Percentiles rank a stretch among this genome's conserved stretches.
Conservation (phyloP, 2,113 vertebrate genomes). For the Chionodraco myersi region DNA sequence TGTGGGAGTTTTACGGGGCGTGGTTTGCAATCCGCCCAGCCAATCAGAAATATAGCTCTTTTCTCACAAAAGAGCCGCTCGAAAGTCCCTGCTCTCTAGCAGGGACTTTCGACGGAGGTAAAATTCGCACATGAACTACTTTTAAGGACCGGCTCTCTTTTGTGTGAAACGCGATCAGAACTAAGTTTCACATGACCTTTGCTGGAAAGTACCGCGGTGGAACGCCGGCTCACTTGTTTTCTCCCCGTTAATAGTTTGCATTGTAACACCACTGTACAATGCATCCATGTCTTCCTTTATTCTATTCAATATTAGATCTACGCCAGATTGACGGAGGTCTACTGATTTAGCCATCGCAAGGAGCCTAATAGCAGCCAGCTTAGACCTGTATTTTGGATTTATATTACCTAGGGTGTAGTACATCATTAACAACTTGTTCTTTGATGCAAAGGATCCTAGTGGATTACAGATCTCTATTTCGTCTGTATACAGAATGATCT, state of each 20-base stretch:
- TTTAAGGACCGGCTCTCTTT: too few species aligned
- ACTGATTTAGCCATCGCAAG: conserved; percentile 1
- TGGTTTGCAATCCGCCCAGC: too few species aligned
- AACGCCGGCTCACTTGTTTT: too few species aligned
- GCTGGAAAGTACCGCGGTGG: too few species aligned
- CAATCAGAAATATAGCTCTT: too few species aligned
- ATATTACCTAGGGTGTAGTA: conserved; percentile 23
- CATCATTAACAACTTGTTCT: conserved; percentile 25
- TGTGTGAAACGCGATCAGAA: too few species aligned
- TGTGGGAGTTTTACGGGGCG: too few species aligned
- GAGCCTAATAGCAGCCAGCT: conserved; percentile 12
- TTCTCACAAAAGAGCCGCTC: too few species aligned
- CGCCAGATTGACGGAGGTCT: conserved; percentile 1
- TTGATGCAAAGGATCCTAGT: conserved; percentile 27
- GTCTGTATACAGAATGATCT: conserved; percentile 42
- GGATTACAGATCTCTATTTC: conserved; percentile 41
- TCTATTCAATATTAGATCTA: conserved; percentile 17
- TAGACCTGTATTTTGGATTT: conserved; percentile 19
- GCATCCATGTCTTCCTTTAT: conserved; percentile 31
- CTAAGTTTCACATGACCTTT: too few species aligned
- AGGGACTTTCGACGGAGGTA: too few species aligned
- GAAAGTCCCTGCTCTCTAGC: too few species aligned
- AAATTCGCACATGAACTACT: too few species aligned
- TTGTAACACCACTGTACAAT: conserved; percentile 41
- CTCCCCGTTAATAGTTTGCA: conserved; percentile 24